These are phyloP conservation scores for Athalia cordata DNA, from an alignment of 2,888 invertebrate species.

Conservation along the genomic window DNA sequence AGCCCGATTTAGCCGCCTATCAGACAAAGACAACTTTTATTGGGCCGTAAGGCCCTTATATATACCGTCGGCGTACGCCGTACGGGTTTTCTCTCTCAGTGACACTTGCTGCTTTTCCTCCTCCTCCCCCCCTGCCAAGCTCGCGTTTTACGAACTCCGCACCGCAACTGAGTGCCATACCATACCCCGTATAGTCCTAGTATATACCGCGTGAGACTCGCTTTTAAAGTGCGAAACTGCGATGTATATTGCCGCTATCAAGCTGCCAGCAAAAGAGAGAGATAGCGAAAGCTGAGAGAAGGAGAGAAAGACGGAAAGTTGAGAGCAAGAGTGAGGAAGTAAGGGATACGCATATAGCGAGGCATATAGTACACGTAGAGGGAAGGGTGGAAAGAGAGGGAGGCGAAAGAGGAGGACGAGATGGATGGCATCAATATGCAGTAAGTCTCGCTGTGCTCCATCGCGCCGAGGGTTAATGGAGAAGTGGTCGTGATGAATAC, in stretches of 20 bases:
- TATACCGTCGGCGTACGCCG: neutral
- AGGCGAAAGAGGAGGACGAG: conserved; percentile 55
- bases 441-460: conserved; percentile 67
- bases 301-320: conserved; percentile 28
- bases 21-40: conserved; percentile 73
- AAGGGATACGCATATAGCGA: conserved; percentile 27
- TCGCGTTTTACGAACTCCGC: conserved; percentile 31
- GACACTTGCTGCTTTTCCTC: conserved; percentile 34
- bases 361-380: neutral
- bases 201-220: conserved; percentile 15
- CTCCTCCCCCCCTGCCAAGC: neutral
- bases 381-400: conserved; percentile 52
- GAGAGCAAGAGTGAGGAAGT: conserved; percentile 50
- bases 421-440: conserved; percentile 72
- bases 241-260: conserved; percentile 44
- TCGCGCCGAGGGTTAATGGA: conserved; percentile 68
- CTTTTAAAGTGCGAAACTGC: conserved; percentile 43
- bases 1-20: conserved; percentile 72
- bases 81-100: conserved; percentile 17
- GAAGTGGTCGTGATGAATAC: conserved; percentile 57
- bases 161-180: too few species aligned
- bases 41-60: conserved; percentile 59
- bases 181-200: too few species aligned
- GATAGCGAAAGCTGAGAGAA: conserved; percentile 37
- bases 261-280: conserved; percentile 59